Conservation (phyloP, 35 echinoderm and acorn worm species). For the Ophiothrix spiculata region DNA sequence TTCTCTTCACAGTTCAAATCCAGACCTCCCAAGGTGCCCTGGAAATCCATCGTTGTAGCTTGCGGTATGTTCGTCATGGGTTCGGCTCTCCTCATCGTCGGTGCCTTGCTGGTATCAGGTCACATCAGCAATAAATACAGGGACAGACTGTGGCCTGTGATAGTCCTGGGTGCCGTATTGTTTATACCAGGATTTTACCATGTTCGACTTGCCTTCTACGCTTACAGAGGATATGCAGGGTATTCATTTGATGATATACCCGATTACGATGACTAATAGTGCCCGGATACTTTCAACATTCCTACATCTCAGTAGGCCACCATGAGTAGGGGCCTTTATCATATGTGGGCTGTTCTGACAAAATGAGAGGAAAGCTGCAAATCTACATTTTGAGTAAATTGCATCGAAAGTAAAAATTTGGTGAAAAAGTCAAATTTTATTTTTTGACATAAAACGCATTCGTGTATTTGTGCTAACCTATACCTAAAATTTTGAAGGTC, state of each 20-base stretch:
- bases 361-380: no score
- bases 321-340: no score
- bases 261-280: slow-evolving; percentile 97
- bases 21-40: slow-evolving; percentile 64
- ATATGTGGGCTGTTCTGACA: no score
- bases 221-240: slow-evolving; percentile 79
- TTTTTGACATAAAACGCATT: no score
- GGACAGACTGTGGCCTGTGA: slow-evolving; percentile 86
- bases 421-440: no score
- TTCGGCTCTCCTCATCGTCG: slow-evolving; percentile 60
- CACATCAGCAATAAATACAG: slow-evolving; percentile 39
- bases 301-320: no score
- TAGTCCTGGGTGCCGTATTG: slow-evolving; percentile 69
- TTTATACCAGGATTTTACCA: slow-evolving; percentile 95
- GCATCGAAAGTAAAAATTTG: no score
- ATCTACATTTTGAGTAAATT: no score
- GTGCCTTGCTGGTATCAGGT: slow-evolving; percentile 66
- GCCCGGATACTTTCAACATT: no score
- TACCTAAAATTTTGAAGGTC: no score
- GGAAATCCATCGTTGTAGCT: slow-evolving; percentile 74
- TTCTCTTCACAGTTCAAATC: slow-evolving; percentile 55
- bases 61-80: slow-evolving; percentile 64
- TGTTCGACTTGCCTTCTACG: slow-evolving; percentile 78
- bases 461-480: no score
- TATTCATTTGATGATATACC: slow-evolving; percentile 96